Percentiles rank a stretch among this genome's conserved stretches.
phyloP scores from a whole-genome alignment of 2,888 invertebrate species.

The Xanthorhoe designata region DNA sequence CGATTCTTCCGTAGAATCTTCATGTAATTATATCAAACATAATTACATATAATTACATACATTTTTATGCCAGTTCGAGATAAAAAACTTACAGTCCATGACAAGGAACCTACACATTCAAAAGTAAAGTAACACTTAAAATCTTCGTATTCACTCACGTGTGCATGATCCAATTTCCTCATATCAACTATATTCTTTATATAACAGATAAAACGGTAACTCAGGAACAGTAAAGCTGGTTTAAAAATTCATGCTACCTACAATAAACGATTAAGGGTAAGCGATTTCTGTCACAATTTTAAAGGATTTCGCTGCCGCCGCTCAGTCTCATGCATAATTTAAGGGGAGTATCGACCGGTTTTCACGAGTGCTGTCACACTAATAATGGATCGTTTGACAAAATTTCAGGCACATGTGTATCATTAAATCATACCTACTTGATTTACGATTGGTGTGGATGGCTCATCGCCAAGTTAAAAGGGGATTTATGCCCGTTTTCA shows the following conservation, averaged over 20 bases:
- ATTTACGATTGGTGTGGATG: constrained; percentile 37
- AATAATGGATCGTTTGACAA: constrained; percentile 46
- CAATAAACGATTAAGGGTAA: constrained; percentile 38
- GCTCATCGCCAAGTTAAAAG: constrained; percentile 32
- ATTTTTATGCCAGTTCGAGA: no score
- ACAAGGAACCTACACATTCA: no score
- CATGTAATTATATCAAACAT: no score
- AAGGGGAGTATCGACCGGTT: constrained; percentile 56
- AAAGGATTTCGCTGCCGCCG: constrained; percentile 53
- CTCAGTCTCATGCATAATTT: constrained; percentile 62
- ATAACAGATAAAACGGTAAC: not conserved
- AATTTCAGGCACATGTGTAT: constrained; percentile 36
- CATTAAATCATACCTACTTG: constrained; percentile 31
- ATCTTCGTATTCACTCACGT: no score
- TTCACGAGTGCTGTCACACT: constrained; percentile 46
- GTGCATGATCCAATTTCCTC: not conserved
- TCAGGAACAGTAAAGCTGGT: constrained; percentile 19
- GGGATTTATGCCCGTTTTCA: no score
- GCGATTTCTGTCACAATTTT: constrained; percentile 51
- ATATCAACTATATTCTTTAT: not conserved
- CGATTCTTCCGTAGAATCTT: no score
- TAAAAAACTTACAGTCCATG: no score
- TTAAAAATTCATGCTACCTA: constrained; percentile 14
- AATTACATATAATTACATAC: no score
- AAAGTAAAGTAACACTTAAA: no score